Conservation (phyloP, 2,113 vertebrate species). For the Anoura caudifer region DNA sequence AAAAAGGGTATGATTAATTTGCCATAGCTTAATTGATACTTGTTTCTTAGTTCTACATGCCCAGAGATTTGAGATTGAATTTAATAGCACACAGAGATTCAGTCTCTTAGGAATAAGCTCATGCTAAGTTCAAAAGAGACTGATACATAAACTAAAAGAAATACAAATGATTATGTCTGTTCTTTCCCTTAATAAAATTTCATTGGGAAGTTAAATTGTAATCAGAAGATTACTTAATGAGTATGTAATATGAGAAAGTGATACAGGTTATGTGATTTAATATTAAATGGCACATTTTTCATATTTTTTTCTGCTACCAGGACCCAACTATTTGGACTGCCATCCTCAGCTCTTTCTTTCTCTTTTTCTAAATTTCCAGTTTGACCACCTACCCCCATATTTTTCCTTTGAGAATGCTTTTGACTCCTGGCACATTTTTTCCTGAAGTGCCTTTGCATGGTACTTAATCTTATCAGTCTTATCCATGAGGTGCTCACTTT, state of each 20-base stretch:
- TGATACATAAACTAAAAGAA: conserved; percentile 33
- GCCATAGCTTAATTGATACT: not conserved
- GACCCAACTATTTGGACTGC: not conserved
- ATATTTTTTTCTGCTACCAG: not conserved
- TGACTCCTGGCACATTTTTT: not conserved
- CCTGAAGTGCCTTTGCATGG: not conserved
- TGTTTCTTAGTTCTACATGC: not conserved
- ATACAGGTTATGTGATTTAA: not conserved
- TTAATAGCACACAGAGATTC: conserved; percentile 20
- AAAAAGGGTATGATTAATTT: not conserved
- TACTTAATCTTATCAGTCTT: not conserved
- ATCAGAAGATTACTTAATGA: not conserved
- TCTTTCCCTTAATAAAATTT: conserved; percentile 20
- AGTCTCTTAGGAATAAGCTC: not conserved
- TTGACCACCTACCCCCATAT: not conserved
- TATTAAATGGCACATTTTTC: not conserved
- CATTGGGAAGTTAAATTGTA: conserved; percentile 2
- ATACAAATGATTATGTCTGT: not conserved
- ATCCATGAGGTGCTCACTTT: not conserved
- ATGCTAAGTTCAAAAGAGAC: not conserved
- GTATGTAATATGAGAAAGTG: not conserved
- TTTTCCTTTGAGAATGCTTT: conserved; percentile 29
- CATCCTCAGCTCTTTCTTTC: not conserved
- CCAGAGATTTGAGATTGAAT: not conserved
- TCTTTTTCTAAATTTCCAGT: not conserved